Conservation (phyloP, 2,888 invertebrate species). For the Euproctis similis region DNA sequence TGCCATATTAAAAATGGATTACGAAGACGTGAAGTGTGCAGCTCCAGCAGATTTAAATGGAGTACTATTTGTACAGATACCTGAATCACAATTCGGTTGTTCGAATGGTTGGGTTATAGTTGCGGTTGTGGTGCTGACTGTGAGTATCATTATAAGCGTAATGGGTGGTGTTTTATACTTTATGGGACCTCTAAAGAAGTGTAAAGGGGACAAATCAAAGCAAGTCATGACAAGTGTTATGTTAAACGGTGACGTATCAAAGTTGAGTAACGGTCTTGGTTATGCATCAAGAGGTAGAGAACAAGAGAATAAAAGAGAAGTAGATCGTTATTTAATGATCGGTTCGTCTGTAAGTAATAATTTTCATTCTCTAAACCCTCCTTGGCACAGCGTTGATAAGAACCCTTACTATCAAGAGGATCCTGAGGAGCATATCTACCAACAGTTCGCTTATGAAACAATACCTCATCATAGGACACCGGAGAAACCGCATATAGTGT, state of each 20-base stretch:
- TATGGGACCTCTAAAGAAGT: conserved; percentile 69
- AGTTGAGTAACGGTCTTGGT: conserved; percentile 66
- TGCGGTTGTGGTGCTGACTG: conserved; percentile 67
- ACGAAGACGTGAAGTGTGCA: conserved; percentile 75
- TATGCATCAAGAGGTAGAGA: conserved; percentile 67
- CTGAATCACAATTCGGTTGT: conserved; percentile 79
- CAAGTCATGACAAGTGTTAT: conserved; percentile 73
- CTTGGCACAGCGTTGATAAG: conserved; percentile 71
- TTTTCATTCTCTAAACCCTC: conserved; percentile 69
- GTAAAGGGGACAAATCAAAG: conserved; percentile 71
- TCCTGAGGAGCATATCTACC: conserved; percentile 70
- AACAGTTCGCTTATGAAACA: conserved; percentile 71
- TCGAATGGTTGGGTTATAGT: conserved; percentile 78
- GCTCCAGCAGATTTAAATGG: conserved; percentile 74
- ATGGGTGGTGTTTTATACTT: conserved; percentile 69
- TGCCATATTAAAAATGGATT: conserved; percentile 69
- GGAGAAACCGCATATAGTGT: conserved; percentile 77
- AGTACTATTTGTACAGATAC: conserved; percentile 72
- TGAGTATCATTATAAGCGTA: conserved; percentile 72
- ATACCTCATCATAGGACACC: conserved; percentile 71
- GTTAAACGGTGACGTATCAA: conserved; percentile 69
- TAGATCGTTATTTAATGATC: conserved; percentile 70
- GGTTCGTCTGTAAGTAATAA: conserved; percentile 70
- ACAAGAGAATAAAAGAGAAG: conserved; percentile 65
- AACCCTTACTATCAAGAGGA: conserved; percentile 68